These are phyloP conservation scores for Synergus umbraculus DNA, from an alignment of 2,888 invertebrate species.

Conservation along the genomic window DNA sequence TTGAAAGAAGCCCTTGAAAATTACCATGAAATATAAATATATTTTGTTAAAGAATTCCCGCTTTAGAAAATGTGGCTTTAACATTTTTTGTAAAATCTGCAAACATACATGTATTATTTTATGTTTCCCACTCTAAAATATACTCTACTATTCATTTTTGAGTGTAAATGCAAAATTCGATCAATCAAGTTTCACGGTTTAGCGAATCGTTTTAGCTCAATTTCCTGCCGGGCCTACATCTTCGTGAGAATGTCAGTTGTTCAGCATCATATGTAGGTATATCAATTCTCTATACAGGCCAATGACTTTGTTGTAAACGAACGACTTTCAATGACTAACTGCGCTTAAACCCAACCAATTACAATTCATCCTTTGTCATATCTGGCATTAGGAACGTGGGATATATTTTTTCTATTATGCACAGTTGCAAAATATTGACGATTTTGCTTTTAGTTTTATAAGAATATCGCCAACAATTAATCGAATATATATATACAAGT, in stretches of 20 bases:
- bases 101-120: too few species aligned
- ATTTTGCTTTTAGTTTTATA: too few species aligned
- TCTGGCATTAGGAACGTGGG: slow-evolving; percentile 36
- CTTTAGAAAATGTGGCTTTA: too few species aligned
- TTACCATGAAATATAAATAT: too few species aligned
- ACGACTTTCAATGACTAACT: slow-evolving; percentile 38
- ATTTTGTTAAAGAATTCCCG: too few species aligned
- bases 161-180: neutral
- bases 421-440: neutral
- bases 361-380: slow-evolving; percentile 41
- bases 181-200: slow-evolving; percentile 55
- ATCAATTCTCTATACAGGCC: slow-evolving; percentile 51
- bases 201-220: slow-evolving; percentile 61
- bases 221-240: slow-evolving; percentile 62
- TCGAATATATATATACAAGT: too few species aligned
- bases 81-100: too few species aligned
- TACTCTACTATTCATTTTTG: too few species aligned
- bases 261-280: neutral
- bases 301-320: slow-evolving; percentile 51
- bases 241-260: slow-evolving; percentile 25
- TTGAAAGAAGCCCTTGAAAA: too few species aligned
- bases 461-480: too few species aligned
- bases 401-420: neutral
- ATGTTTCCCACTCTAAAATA: too few species aligned
- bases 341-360: slow-evolving; percentile 44